Evolutionary conservation across 2,113 vertebrate genomes (phyloP), one percentile per base, ranked within the genome.

Genomic region (Centrocercus urophasianus): DNA sequence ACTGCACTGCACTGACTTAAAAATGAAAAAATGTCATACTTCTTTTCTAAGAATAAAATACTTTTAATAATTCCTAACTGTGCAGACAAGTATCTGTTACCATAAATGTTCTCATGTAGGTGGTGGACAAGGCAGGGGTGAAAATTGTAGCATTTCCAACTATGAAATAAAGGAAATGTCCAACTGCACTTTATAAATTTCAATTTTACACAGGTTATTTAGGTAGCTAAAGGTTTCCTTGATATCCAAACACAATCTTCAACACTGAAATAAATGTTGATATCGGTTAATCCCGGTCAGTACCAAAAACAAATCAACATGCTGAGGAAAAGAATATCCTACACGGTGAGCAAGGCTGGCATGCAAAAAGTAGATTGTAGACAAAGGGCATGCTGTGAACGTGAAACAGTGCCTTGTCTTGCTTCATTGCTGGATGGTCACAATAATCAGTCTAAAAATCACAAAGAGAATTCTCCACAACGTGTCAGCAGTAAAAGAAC

Each of bases 361-460:
- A 59, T 20, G 43, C 2, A 10, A 84, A 86, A 93, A 86, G 52
- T 60, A 57, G 20, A 42, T 32, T 38, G 47, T 12, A 91, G 60
- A 56, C 56, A 52, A 92, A 92, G 86, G 38, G 86, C 52, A 63
- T 32, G 69, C 83, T 78, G 61, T 54, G 73, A 92, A 90, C 74
- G 52, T 56, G 63, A 90, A 95, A 84, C 19, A 89, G 32, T 66
- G 80, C 12, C 71, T 87, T 84, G 40, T 76, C 66, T 82, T 63
- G 79, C 86, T 88, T 87, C 71, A 71, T 52, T 94, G 78, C 75
- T 77, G 32, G 73, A 90, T 61, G 83, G 73, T 82, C 80, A 80
- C 56, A 90, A 89, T 82, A 90, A 88, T 91, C 79, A 54, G 48
- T 52, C 88, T 92, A 91, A 95, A 54, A 93, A 96, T 74, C 77